Base-by-base conservation (phyloP, 2,797 vertebrate species). In the Capromys pilorides region DNA sequence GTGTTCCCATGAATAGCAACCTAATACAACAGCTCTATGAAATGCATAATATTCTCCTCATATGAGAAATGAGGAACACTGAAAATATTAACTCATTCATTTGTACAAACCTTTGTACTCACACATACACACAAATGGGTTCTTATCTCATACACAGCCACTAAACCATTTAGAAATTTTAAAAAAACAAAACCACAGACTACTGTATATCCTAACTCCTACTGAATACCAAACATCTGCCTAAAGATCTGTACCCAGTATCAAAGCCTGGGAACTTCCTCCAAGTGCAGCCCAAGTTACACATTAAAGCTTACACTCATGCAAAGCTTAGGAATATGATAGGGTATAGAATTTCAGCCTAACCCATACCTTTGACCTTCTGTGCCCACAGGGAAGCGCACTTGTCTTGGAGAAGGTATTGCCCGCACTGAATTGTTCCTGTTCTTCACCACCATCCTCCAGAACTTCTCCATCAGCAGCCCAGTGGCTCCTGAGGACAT, bases 371-470 rank as follows among this genome's bases (percentile, higher is more conserved):
- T 9, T 8, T 66, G 49, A 45, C 0, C 39, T 24, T 94, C 54
- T 95, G 79, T 94, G 12, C 12, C 92, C 83, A 75, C 86, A 97
- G 96, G 97, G 28, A 97, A 96, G 82, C 86, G 96, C 0, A 73
- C 90, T 3, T 98, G 97, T 62, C 91, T 97, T 21, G 96, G 96
- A 0, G 96, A 97, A 93, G 90, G 93, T 71, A 83, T 98, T 0
- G 95, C 96, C 31, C 88, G 39, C 6, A 39, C 49, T 0, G 96
- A 97, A 28, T 39, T 97, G 45, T 97, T 98, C 95, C 81, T 98
- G 14, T 97, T 98, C 95, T 95, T 98, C 91, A 97, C 96, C 66
- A 89, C 91, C 88, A 83, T 97, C 9, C 94, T 98, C 14, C 97
- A 97, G 73, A 96, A 95, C 66, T 98, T 98, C 95, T 96, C 81